Conservation (phyloP, 2,888 invertebrate species). For the Zygaena filipendulae region DNA sequence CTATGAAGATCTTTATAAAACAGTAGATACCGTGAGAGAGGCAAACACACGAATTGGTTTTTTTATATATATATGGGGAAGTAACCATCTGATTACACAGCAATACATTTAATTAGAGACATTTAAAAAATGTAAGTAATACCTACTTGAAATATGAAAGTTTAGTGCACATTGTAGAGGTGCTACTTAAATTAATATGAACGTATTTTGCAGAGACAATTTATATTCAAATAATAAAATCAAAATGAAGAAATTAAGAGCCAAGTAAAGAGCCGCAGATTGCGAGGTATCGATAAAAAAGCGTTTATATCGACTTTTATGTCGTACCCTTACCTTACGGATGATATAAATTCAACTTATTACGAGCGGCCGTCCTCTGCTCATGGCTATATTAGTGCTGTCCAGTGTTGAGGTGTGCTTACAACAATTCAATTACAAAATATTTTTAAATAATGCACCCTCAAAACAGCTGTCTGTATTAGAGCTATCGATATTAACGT, state of each 20-base stretch:
- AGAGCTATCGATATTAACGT: slow-evolving; percentile 26
- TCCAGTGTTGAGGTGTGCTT: slow-evolving; percentile 34
- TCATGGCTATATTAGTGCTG: slow-evolving; percentile 43
- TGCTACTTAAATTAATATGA: no score
- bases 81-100: no score
- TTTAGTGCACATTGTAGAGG: no score
- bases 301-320: slow-evolving; percentile 47
- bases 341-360: slow-evolving; percentile 43
- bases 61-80: no score
- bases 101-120: no score
- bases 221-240: slow-evolving; percentile 24
- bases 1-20: no score
- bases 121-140: no score
- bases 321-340: slow-evolving; percentile 31
- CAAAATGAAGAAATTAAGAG: slow-evolving; percentile 54
- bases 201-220: no score
- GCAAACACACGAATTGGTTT: no score
- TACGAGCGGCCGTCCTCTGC: slow-evolving; percentile 27
- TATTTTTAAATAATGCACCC: no score
- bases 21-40: no score
- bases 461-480: slow-evolving; percentile 29
- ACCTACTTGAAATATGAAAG: no score
- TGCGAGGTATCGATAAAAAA: slow-evolving; percentile 47
- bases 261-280: slow-evolving; percentile 37
- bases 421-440: slow-evolving; percentile 23